Percentiles rank a stretch among this genome's conserved stretches.
Conservation (phyloP, 2,113 vertebrate species). For the Bubo scandiacus region DNA sequence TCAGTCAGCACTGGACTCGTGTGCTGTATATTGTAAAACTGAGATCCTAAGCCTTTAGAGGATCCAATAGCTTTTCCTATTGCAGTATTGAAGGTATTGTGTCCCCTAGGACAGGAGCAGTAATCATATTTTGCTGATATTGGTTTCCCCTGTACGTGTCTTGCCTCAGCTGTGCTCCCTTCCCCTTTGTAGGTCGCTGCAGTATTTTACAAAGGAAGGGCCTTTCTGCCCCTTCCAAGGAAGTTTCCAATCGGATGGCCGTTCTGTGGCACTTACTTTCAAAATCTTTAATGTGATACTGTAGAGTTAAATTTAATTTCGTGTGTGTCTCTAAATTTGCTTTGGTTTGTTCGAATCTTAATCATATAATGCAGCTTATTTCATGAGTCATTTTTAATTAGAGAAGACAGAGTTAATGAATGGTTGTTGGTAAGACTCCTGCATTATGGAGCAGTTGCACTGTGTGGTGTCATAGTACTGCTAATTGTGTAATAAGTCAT, state of each 20-base stretch:
- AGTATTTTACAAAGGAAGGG: neutral
- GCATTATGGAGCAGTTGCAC: neutral
- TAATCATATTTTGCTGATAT: neutral
- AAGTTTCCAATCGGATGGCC: neutral
- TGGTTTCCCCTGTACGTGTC: accelerated
- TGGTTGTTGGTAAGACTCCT: neutral
- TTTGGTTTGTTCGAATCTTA: constrained; percentile 16
- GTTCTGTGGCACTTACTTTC: neutral
- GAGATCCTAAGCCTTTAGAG: neutral
- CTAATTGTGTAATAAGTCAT: constrained; percentile 24
- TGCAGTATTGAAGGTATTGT: neutral
- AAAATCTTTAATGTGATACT: neutral
- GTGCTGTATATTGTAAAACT: neutral
- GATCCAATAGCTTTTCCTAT: neutral
- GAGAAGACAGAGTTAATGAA: neutral
- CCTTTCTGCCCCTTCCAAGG: neutral
- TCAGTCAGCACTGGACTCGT: accelerated
- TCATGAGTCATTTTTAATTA: constrained; percentile 59
- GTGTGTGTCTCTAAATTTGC: neutral
- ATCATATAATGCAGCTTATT: neutral
- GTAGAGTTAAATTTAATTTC: neutral
- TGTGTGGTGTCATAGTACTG: neutral
- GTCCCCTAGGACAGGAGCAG: neutral
- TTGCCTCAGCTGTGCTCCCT: neutral
- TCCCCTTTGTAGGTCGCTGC: neutral